A percentile compares a stretch with the other conserved stretches of the same genome.
These are phyloP conservation scores for Sycophila sp. DNA, from an alignment of 1,140 invertebrate genomes.

Conservation along the genomic window DNA sequence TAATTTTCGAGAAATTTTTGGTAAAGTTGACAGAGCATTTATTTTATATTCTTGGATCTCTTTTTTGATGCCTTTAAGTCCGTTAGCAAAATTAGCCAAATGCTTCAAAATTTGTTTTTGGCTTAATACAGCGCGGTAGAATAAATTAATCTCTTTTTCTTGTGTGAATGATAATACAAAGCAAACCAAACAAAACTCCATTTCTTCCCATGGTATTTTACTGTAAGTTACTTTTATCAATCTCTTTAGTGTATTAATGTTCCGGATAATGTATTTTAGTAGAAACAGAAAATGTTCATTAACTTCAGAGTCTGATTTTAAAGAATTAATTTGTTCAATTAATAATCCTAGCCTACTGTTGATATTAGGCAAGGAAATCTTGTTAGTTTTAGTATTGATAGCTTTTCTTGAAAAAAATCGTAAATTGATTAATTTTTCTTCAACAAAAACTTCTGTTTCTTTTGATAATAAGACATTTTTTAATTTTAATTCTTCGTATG, in stretches of 20 bases:
- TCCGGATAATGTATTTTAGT: background rate
- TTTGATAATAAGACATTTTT: background rate
- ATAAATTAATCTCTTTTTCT: background rate
- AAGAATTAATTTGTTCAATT: background rate
- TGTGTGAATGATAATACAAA: background rate
- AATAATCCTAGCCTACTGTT: background rate
- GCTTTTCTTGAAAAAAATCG: background rate
- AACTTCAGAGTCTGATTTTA: background rate
- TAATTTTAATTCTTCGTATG: slow-evolving; percentile 8
- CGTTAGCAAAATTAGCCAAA: slow-evolving; percentile 7
- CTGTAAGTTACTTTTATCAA: background rate
- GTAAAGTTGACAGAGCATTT: background rate
- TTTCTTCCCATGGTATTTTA: slow-evolving; percentile 9
- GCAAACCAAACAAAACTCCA: slow-evolving; percentile 11
- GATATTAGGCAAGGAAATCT: background rate
- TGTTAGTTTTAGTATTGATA: background rate
- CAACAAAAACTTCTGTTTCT: background rate
- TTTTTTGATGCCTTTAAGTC: background rate
- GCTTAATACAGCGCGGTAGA: background rate
- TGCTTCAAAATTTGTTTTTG: background rate
- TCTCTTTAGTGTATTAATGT: background rate
- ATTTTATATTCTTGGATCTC: background rate
- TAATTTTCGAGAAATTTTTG: background rate
- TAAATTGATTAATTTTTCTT: background rate
- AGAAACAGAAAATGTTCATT: background rate